Evolutionary conservation across 2,888 invertebrate species (phyloP), one percentile per base, ranked within the genome.

Genomic region (Neoaliturus tenellus): DNA sequence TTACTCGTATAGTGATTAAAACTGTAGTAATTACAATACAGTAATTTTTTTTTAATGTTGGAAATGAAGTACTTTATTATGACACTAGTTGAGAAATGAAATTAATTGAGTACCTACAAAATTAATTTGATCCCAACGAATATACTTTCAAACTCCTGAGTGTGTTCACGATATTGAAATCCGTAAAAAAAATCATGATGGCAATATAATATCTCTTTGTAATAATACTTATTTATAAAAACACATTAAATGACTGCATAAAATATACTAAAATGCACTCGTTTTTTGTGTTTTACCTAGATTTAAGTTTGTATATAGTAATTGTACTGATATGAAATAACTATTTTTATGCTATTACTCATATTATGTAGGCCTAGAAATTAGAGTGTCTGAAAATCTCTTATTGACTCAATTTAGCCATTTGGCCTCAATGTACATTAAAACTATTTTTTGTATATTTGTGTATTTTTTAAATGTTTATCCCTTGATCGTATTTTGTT

Each of bases 211-310:
- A 14, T 44, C 4, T 14, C 6, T 44, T 17, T 14, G 44, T 44
- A 12, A 2, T 44, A 14, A 44, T 12, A 51, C 2, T 23, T 23
- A 51, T 51, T 51, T 23, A 51, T 51, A 17, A 75, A 44, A 75
- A 75, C 73, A 75, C 44, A 44, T 75, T 44, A 75, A 75, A 75
- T 75, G 73, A 75, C 48, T 75, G 73, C 39, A 28, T 75, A 14
- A 0, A n/a, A n/a, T n/a, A n/a, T 8, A 62, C 17, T 28, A 23
- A 10, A 71, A 71, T 28, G 28, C 73, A 75, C 73, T 75, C 28
- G 73, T 75, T 75, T 75, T 14, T 44, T 44, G 44, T 75, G 73
- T 75, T 75, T 75, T 28, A 6, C 17, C 25, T 28, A 25, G 14
- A 28, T 75, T 75, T 44, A 71, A 23, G 31, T 39, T 69, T 33